Evolutionary conservation across 2,797 vertebrate genomes (phyloP), one percentile per base, ranked within the genome.

Genomic region (Chrysocyon brachyurus): DNA sequence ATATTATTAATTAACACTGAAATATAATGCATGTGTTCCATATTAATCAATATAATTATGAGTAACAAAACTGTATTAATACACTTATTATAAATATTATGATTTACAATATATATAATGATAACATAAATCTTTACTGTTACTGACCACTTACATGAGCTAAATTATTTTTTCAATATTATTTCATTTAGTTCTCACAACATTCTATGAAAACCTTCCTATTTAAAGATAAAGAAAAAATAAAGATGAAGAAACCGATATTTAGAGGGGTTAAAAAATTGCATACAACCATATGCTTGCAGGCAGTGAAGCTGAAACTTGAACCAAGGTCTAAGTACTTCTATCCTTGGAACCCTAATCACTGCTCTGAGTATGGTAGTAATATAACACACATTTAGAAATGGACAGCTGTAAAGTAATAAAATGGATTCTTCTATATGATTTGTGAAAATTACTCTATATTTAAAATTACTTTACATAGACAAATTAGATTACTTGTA

Each of bases 111-210:
- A 79, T 33, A 83, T 12, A 57, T 52, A 68, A 87, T 36, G 31
- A 46, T 86, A 90, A 54, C 28, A 31, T 1, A 49, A 82, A 93
- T 91, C 33, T 91, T 90, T 78, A 78, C 12, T 68, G 33, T 90
- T 78, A 78, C 12, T 68, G 33, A 92, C 4, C 24, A 66, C 33
- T 83, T 36, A 75, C 52, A 33, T 40, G 12, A 46, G 15, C 12
- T 91, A 68, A 84, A 28, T 81, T 95, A 63, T 24, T 56, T 93
- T 95, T 33, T 59, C 72, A 17, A 31, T 85, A 36, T 75, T 93
- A 75, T 28, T 90, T 93, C 15, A 92, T n/a, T 90, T 85, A 78
- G 8, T 90, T 10, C 1, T 57, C 61, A 93, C 21, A 54, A 26
- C 24, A 56, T 61, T 21, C 49, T 84, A 61, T 63, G 28, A 85